phyloP scores from a whole-genome alignment of 2,888 invertebrate genomes.

The Acleris literana region DNA sequence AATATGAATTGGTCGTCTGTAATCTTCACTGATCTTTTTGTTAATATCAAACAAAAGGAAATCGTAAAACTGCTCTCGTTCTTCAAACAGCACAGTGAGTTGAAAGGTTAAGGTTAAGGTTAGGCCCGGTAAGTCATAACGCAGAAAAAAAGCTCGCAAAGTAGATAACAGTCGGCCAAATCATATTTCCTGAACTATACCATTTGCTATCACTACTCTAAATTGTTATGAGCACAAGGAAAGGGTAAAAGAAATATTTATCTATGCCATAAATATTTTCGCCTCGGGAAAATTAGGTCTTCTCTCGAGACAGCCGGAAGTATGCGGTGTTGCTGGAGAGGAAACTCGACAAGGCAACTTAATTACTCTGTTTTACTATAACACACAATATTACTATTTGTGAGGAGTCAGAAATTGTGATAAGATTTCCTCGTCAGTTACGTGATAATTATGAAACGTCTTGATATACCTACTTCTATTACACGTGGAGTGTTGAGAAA shows the following conservation, averaged over 20 bases:
- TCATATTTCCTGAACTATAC: too few species aligned
- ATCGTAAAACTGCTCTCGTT: too few species aligned
- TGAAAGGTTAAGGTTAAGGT: too few species aligned
- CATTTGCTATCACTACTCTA: background rate
- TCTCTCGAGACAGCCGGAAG: slow-evolving; percentile 10
- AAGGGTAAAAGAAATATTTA: background rate
- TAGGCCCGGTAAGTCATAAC: too few species aligned
- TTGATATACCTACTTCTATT: too few species aligned
- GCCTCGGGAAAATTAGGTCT: slow-evolving; percentile 18
- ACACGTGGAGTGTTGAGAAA: too few species aligned
- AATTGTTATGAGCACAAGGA: background rate
- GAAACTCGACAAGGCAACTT: slow-evolving; percentile 19
- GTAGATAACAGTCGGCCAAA: too few species aligned
- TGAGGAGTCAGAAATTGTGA: background rate
- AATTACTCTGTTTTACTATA: slow-evolving; percentile 23
- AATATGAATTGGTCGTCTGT: too few species aligned
- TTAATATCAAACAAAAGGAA: too few species aligned
- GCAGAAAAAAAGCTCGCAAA: too few species aligned
- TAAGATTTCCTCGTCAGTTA: background rate
- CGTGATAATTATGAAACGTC: background rate
- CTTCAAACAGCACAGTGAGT: too few species aligned
- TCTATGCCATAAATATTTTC: slow-evolving; percentile 13
- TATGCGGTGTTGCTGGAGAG: slow-evolving; percentile 7
- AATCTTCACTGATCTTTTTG: too few species aligned
- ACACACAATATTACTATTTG: slow-evolving; percentile 1